Evolutionary conservation across 2,113 vertebrate species (phyloP).

Genomic region (Baryphthengus martii): DNA sequence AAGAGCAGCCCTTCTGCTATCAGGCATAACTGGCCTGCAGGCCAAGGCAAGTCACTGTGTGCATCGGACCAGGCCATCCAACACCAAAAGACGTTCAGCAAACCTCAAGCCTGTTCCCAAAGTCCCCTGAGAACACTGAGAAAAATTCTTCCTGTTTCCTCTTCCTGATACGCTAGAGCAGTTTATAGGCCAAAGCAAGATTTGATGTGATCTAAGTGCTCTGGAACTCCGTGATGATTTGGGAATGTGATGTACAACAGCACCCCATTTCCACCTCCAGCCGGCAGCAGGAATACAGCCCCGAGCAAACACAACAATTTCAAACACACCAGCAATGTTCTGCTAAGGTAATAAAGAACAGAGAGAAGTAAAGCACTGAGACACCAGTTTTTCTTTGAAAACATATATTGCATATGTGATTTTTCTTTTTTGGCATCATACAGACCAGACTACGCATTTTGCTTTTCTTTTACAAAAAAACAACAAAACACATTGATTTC

Average conservation of each 20-base stretch:
- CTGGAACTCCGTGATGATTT: neutral
- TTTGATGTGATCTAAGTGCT: neutral
- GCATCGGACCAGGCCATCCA: neutral
- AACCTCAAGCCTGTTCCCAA: neutral
- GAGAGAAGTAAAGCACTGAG: neutral
- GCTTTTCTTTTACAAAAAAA: slow-evolving; percentile 25
- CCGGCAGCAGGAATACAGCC: neutral
- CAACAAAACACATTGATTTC: neutral
- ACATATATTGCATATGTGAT: slow-evolving; percentile 15
- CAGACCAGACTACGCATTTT: neutral
- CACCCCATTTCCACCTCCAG: neutral
- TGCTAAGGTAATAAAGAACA: neutral
- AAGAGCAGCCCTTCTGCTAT: neutral
- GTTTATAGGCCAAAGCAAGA: neutral
- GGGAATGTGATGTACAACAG: neutral
- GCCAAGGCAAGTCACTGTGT: neutral
- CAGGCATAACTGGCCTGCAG: neutral
- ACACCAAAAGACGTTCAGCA: rapidly evolving
- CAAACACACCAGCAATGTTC: neutral
- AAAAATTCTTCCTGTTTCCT: neutral
- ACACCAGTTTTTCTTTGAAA: slow-evolving; percentile 17
- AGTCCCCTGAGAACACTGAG: neutral
- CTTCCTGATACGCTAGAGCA: neutral
- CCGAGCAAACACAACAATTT: neutral
- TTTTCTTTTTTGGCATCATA: slow-evolving; percentile 32